These are phyloP conservation scores for Chrysomela aeneicollis DNA, from an alignment of 2,888 invertebrate species.

Conservation along the genomic window DNA sequence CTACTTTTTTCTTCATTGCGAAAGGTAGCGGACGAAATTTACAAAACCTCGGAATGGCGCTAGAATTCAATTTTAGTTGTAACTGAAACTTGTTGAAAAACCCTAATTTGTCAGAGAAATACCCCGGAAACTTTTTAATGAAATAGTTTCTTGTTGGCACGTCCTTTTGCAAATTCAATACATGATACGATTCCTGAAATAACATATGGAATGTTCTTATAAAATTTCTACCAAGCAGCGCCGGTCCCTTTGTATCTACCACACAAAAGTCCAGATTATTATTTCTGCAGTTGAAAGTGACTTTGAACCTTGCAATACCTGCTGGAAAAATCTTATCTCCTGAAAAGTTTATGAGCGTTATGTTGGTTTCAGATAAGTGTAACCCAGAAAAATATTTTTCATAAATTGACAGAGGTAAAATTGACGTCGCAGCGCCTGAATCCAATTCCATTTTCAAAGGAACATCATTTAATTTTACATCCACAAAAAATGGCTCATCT, in stretches of 20 bases:
- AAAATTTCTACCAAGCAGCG: constrained; percentile 5
- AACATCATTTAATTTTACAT: no score
- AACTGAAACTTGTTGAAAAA: constrained; percentile 5
- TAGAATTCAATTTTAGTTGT: no score
- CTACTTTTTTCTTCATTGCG: neutral
- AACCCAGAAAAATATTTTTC: neutral
- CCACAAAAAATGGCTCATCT: no score
- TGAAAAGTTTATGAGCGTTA: no score
- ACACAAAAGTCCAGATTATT: constrained; percentile 1
- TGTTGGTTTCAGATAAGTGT: constrained; percentile 6
- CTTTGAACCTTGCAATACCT: no score
- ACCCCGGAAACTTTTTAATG: neutral
- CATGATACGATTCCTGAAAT: constrained; percentile 2
- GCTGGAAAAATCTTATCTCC: no score
- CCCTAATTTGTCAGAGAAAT: neutral
- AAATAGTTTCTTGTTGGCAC: no score
- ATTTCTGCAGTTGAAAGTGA: no score
- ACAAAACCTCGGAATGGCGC: neutral
- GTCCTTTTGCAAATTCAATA: no score
- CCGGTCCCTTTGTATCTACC: neutral
- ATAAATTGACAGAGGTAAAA: neutral
- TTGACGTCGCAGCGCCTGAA: neutral
- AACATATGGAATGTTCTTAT: neutral
- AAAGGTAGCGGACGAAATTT: neutral
- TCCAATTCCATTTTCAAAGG: no score